A percentile compares a stretch with the other conserved stretches of the same genome.
These are phyloP conservation scores for Tethea ocularis DNA, from an alignment of 2,888 invertebrate genomes.

Conservation along the genomic window DNA sequence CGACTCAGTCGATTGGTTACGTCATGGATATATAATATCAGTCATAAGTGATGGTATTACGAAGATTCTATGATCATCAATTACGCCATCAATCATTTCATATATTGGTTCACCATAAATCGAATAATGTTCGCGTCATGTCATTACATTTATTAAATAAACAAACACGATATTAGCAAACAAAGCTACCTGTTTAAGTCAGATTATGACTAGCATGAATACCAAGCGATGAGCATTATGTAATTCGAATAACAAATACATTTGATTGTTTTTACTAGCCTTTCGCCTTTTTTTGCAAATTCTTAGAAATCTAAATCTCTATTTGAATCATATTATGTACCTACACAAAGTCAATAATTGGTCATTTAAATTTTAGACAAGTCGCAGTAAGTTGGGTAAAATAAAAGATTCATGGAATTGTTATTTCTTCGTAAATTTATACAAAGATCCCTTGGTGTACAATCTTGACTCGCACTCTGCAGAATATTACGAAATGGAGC, in stretches of 20 bases:
- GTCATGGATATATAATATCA: slow-evolving; percentile 40
- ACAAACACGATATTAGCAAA: slow-evolving; percentile 1
- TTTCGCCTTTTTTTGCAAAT: neutral
- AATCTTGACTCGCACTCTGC: slow-evolving; percentile 1
- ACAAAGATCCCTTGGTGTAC: slow-evolving; percentile 12
- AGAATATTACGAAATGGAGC: slow-evolving; percentile 3
- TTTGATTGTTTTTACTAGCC: neutral
- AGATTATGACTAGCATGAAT: neutral
- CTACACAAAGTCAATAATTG: neutral
- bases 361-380: neutral
- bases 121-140: neutral
- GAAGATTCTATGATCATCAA: slow-evolving; percentile 11
- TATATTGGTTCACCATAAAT: neutral
- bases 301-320: neutral
- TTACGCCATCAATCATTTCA: slow-evolving; percentile 2
- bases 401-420: neutral
- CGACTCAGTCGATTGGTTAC: slow-evolving; percentile 38
- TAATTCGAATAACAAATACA: neutral
- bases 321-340: neutral
- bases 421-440: slow-evolving; percentile 7
- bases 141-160: neutral
- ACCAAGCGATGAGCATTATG: neutral
- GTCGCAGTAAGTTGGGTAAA: neutral
- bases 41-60: slow-evolving; percentile 37
- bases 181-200: neutral